phyloP scores from a whole-genome alignment of 2,113 vertebrate species.

The western clawed frog (Xenopus tropicalis) region DNA sequence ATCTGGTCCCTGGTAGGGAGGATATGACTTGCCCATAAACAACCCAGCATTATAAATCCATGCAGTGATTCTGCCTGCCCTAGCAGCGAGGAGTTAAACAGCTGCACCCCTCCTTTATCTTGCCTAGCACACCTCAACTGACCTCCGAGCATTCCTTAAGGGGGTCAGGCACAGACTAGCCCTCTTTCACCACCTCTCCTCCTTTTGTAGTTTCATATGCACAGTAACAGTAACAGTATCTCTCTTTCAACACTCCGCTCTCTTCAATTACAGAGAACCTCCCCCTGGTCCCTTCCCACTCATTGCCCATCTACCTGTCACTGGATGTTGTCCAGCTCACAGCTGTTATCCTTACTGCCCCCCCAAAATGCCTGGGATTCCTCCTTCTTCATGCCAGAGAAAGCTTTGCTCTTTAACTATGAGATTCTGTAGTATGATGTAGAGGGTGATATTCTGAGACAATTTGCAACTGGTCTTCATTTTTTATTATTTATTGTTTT shows the following conservation, averaged over 20 bases:
- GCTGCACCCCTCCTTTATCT: background rate
- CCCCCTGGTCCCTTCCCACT: background rate
- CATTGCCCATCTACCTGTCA: constrained; percentile 18
- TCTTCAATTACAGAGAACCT: background rate
- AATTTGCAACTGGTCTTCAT: no score
- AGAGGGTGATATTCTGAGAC: background rate
- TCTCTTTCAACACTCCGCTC: constrained; percentile 25
- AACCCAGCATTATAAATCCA: no score
- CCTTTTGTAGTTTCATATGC: constrained; percentile 25
- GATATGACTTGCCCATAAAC: no score
- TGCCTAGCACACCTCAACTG: constrained; percentile 2
- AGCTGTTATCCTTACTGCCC: constrained; percentile 16
- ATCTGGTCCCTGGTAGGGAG: no score
- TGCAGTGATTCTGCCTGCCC: no score
- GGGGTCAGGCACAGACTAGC: constrained; percentile 17
- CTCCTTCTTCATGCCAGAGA: background rate
- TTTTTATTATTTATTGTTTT: no score
- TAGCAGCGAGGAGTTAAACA: no score
- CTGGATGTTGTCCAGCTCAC: constrained; percentile 1
- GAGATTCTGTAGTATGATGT: no score
- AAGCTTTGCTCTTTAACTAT: background rate
- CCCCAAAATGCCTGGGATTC: constrained; percentile 8
- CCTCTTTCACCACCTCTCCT: constrained; percentile 29
- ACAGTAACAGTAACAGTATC: constrained; percentile 20
- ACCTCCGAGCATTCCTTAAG: constrained; percentile 16